Evolutionary conservation across 2,797 vertebrate genomes (phyloP).

Genomic region (Sebastes itinus): DNA sequence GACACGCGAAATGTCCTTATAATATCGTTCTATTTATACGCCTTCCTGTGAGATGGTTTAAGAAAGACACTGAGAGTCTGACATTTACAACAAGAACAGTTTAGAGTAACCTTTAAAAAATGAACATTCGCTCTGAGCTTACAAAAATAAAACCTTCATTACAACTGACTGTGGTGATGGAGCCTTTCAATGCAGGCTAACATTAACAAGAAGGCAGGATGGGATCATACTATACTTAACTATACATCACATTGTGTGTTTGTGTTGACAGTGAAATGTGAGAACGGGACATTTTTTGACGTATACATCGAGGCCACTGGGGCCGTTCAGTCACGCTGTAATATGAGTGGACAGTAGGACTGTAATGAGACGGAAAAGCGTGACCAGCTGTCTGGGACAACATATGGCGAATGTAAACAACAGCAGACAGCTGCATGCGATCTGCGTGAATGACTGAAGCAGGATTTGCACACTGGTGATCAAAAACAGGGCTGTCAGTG

Average conservation of each 20-base stretch:
- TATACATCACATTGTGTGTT: neutral
- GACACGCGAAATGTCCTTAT: too few relatives aligned
- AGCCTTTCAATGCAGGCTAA: constrained; percentile 13
- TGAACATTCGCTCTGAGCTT: constrained; percentile 46
- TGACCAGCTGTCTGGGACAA: constrained; percentile 38
- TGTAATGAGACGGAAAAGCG: constrained; percentile 21
- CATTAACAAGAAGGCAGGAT: neutral
- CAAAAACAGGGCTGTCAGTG: neutral
- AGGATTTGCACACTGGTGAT: constrained; percentile 46
- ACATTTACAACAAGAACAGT: constrained; percentile 67
- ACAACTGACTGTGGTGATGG: constrained; percentile 1
- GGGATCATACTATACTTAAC: neutral
- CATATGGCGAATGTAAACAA: constrained; percentile 47
- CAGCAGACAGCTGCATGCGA: constrained; percentile 15
- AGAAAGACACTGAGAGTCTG: constrained; percentile 28
- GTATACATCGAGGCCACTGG: neutral
- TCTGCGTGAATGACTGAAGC: constrained; percentile 15
- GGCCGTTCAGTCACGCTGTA: constrained; percentile 13
- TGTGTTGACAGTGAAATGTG: constrained; percentile 41
- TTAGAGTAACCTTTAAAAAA: constrained; percentile 74
- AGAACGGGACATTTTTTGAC: neutral
- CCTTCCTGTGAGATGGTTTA: too few relatives aligned
- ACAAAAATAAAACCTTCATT: constrained; percentile 51
- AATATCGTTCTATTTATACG: too few relatives aligned
- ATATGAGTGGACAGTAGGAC: constrained; percentile 24